Percentiles rank a stretch among this genome's conserved stretches.
Evolutionary conservation across 2,888 invertebrate genomes (phyloP).

Genomic region (Cylloceria caligata): DNA sequence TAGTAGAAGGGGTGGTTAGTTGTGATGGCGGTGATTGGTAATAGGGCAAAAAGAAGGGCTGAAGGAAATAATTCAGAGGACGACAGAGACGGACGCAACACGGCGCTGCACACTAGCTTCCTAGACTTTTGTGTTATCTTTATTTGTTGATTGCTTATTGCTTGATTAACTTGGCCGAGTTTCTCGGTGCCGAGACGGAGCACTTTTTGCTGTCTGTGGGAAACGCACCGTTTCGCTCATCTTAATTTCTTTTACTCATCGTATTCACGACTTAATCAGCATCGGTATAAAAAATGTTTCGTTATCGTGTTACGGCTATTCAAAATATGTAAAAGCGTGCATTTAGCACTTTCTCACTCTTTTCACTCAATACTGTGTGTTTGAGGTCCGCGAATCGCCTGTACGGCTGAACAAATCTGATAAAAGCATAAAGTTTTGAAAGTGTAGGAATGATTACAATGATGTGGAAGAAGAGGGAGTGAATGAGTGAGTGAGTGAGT

Average conservation of each 20-base stretch:
- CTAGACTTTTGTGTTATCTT: constrained; percentile 17
- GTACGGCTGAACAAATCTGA: background rate
- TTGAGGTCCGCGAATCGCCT: background rate
- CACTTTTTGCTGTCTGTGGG: constrained; percentile 63
- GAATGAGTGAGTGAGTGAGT: background rate
- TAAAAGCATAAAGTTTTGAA: background rate
- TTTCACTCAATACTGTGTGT: background rate
- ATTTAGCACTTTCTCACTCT: background rate
- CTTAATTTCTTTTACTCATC: constrained; percentile 35
- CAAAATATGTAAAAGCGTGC: constrained; percentile 3
- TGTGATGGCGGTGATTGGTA: constrained; percentile 25
- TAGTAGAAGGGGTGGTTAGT: background rate
- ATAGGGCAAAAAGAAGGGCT: constrained; percentile 37
- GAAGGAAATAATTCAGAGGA: constrained; percentile 40
- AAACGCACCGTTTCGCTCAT: constrained; percentile 57
- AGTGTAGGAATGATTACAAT: background rate
- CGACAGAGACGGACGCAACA: constrained; percentile 47
- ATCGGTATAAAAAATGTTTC: background rate
- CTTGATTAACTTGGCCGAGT: constrained; percentile 47
- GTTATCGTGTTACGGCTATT: background rate
- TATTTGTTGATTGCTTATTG: constrained; percentile 28
- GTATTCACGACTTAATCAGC: constrained; percentile 13
- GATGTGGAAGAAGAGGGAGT: background rate
- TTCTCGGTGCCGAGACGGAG: constrained; percentile 61
- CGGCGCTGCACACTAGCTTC: constrained; percentile 12